Evolutionary conservation across 2,797 vertebrate species (phyloP).

Genomic region (Emydoidea blandingii): DNA sequence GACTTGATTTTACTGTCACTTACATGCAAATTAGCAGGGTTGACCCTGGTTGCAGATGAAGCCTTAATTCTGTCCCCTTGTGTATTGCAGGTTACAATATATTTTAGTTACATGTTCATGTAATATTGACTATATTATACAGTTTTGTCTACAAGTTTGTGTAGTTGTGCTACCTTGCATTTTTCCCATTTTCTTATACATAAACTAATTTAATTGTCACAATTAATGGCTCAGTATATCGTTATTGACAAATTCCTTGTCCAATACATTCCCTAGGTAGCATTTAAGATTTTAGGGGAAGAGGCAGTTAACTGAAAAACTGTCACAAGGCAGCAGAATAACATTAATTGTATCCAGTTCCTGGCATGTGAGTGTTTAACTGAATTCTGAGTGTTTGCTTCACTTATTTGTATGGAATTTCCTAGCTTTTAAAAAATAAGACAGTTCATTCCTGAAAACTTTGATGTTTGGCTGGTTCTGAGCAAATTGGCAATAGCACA

Average conservation of each 20-base stretch:
- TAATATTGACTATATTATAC: background rate
- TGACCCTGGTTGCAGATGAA: fast-evolving
- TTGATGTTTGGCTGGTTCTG: background rate
- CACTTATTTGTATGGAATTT: background rate
- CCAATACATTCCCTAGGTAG: background rate
- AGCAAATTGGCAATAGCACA: background rate
- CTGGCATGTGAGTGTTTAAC: conserved; percentile 54
- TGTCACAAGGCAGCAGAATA: conserved; percentile 67
- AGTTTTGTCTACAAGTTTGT: background rate
- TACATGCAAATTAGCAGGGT: fast-evolving
- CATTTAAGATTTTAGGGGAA: background rate
- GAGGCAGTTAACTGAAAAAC: background rate
- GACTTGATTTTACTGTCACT: background rate
- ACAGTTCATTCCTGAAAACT: background rate
- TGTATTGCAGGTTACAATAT: background rate
- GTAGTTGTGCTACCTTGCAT: background rate
- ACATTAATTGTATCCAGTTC: conserved; percentile 58
- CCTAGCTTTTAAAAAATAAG: background rate
- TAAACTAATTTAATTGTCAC: background rate
- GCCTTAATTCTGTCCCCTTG: background rate
- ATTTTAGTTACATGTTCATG: background rate
- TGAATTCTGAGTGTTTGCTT: background rate
- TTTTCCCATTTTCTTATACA: fast-evolving
- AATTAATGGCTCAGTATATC: background rate
- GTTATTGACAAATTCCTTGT: fast-evolving